Evolutionary conservation across 1,140 invertebrate genomes (phyloP), one percentile per base, ranked within the genome.

Genomic region (Phymastichus coffea): DNA sequence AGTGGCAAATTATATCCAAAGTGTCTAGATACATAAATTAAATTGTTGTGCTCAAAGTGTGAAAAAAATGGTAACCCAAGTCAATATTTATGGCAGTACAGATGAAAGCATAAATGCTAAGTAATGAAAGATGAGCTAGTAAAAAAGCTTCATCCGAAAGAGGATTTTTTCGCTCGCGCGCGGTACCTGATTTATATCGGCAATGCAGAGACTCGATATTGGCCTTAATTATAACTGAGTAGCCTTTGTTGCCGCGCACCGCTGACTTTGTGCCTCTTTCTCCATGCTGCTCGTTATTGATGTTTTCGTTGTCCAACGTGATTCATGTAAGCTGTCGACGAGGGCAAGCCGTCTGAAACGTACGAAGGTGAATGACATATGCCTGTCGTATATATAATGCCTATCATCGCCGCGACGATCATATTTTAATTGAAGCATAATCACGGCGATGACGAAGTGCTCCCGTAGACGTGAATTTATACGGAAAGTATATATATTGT

Each of bases 281-380:
- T 12, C 37, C 38, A 14, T 33, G 7, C 2, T 3, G 20, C 28
- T 26, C 33, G 40, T 53, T 51, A 59, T 53, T 38, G 33, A 59
- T 53, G 49, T 44, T 49, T 52, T 47, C 38, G 41, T 26, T 7
- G 12, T n/a, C n/a, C 19, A 15, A 35, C 38, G 17, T 38, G 38
- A 51, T 51, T 58, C 26, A 44, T 51, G 15, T 33, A 41, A 43
- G 20, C 51, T 23, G 4, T 46, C 23, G 38, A 48, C 33, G 28
- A 30, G 37, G 30, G 26, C 30, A 26, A 9, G 15, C 22, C 38
- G 30, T 10, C 6, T 44, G 40, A 51, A 44, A 43, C 25, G 52
- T 35, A 22, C n/a, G 3, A 52, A 26, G 57, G 57, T 58, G 57
- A 58, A 52, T 58, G 57, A 58, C 57, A 58, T 52, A 38, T 41